Base-by-base conservation (phyloP, 1,140 invertebrate genomes). In the Neodiprion pinetum region DNA sequence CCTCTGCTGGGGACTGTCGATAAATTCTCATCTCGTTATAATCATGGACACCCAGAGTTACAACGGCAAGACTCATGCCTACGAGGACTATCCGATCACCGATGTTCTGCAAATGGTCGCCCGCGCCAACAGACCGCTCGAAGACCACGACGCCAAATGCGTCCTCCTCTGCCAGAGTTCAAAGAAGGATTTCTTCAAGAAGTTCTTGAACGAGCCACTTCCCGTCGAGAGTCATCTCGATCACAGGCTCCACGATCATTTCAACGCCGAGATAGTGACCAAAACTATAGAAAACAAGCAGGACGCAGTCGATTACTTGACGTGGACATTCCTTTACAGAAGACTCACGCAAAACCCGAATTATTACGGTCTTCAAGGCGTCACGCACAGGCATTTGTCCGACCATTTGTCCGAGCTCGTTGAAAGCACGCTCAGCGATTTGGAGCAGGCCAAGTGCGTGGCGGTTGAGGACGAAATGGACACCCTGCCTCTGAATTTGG, bases 221-320 rank as follows among this genome's bases (percentile, higher is more conserved):
- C 98, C 98, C 1, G 95, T 99, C n/a, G 98, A 99, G 89, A 98
- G 96, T 78, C 97, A 99, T 89, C 89, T 99, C 79, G 98, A 99
- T 90, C 98, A 99, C 83, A 93, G 96, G 78, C 90, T 99, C 4
- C 98, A 99, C 87, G 98, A 99, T 90, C 99, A 99, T 88, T 99
- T 99, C 86, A 99, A 99, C 90, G 98, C 99, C 0, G 99, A 99
- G 90, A 98, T 99, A 72, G 98, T 99, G 0, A 99, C 98, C 0
- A 99, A 99, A 90, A 99, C 98, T 0, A 98, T 99, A 84, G 98
- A 99, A 87, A 99, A 99, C 89, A 99, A 99, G 88, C 99, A 99
- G 86, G 99, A 99, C 88, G 98, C 98, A 0, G 98, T 99, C 0
- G 99, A 99, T 90, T 99, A 99, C 83, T 90, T 99, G 2, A 99